These are phyloP conservation scores for Rhinatrema bivittatum DNA, from an alignment of 2,797 vertebrate species.

Conservation along the genomic window DNA sequence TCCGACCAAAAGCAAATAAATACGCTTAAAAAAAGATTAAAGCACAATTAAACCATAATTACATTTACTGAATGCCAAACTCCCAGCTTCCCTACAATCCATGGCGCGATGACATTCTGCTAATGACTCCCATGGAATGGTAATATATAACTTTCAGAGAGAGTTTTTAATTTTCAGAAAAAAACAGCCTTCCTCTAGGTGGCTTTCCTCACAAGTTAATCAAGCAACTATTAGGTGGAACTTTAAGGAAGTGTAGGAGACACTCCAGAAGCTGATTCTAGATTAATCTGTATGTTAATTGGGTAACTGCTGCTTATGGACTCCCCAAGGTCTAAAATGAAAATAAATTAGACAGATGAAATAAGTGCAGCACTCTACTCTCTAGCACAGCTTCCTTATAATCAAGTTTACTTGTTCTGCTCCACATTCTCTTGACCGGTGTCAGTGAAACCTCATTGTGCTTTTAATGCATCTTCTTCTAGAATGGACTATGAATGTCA, in stretches of 20 bases:
- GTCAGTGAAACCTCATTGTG: no score
- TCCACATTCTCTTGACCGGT: constrained; percentile 31
- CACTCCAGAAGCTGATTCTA: no score
- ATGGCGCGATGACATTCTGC: constrained; percentile 58
- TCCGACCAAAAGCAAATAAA: no score
- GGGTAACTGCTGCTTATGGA: constrained; percentile 50
- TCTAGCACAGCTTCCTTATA: constrained; percentile 29
- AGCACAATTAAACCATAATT: constrained; percentile 65
- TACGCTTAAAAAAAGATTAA: no score
- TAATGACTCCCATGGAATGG: constrained; percentile 49
- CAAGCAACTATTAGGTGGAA: constrained; percentile 56
- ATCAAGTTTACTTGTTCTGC: constrained; percentile 26
- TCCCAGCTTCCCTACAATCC: constrained; percentile 53
- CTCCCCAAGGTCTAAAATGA: constrained; percentile 37
- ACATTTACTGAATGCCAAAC: constrained; percentile 65
- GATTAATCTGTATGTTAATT: constrained; percentile 61
- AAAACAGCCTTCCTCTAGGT: constrained; percentile 51
- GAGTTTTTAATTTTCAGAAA: constrained; percentile 64
- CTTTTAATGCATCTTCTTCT: no score
- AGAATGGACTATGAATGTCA: no score
- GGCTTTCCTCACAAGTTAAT: constrained; percentile 56
- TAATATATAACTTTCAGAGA: constrained; percentile 63
- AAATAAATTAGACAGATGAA: constrained; percentile 48
- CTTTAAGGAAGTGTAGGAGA: constrained; percentile 52
- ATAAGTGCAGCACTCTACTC: constrained; percentile 28